Base-by-base conservation (phyloP, 1,140 invertebrate species). In the Artemia franciscana region DNA sequence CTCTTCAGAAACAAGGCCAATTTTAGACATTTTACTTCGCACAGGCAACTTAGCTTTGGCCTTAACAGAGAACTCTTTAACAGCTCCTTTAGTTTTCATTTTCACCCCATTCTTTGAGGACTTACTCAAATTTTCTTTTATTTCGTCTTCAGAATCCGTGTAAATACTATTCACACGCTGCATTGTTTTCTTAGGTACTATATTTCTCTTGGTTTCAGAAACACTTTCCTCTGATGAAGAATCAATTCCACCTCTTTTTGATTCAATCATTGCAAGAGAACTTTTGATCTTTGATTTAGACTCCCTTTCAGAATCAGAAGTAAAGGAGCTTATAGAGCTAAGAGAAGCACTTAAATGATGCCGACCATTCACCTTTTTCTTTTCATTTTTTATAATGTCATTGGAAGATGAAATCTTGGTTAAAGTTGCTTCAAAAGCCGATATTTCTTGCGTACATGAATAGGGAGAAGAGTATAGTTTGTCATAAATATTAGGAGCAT, bases 401-500 rank as follows among this genome's bases (percentile, higher is more conserved):
- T 63, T 80, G 77, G 21, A 12, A 15, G 39, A 51, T 12, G 39
- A 51, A 18, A 51, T 12, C 12, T 18, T 12, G 12, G 12, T 18
- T 12, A 51, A 18, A 12, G 21, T 51, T 3, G 39, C 12, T 51
- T 51, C 39, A 18, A 51, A 51, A 2, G 12, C 39, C 21, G 39
- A 18, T 18, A 18, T 2, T 12, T 51, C 39, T 15, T 15, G 21
- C 12, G 12, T 51, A 18, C 39, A 51, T 21, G 83, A 80, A 68
- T 78, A 77, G 12, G 78, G 69, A 72, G 86, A 82, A 2, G 84
- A 85, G 71, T 89, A 91, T 26, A 90, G 74, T 62, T 81, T 79
- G 71, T 92, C 89, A 69, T 92, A 92, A 57, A 91, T 84, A 24
- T 85, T 86, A 24, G 86, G 85, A 0, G 87, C 88, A 70, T 90